Evolutionary conservation across 2,113 vertebrate species (phyloP).

Genomic region (Protobothrops flavoviridis): DNA sequence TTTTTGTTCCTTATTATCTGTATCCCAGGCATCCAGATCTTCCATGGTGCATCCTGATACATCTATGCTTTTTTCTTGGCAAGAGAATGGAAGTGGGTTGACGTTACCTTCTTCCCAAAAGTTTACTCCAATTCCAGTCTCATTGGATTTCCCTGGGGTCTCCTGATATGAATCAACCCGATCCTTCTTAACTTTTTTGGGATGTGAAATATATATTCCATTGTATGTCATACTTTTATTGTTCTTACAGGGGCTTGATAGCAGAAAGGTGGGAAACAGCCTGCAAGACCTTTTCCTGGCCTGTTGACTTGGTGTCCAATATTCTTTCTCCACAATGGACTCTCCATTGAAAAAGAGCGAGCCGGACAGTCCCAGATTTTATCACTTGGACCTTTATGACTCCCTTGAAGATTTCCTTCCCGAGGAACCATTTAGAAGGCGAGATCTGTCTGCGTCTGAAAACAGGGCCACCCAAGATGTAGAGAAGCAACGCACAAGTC

Average conservation of each 20-base stretch:
- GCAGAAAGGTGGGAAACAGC: neutral
- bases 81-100: neutral
- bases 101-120: neutral
- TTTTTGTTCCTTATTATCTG: neutral
- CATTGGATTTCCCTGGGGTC: neutral
- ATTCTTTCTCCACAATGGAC: constrained; percentile 5
- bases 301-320: neutral
- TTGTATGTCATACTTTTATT: neutral
- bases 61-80: neutral
- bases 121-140: neutral
- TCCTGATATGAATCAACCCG: neutral
- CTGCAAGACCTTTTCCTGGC: neutral
- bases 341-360: constrained; percentile 36
- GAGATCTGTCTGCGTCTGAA: constrained; percentile 33
- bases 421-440: constrained; percentile 63
- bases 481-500: constrained; percentile 23
- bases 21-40: neutral
- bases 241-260: neutral
- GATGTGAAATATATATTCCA: neutral
- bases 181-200: neutral
- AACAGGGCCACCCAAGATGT: neutral
- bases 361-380: constrained; percentile 57
- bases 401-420: constrained; percentile 74
- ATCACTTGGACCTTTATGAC: constrained; percentile 79
- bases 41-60: neutral